These are phyloP conservation scores for Porites cylindrica DNA, from an alignment of 92 coral and sea anemone genomes.

Conservation along the genomic window DNA sequence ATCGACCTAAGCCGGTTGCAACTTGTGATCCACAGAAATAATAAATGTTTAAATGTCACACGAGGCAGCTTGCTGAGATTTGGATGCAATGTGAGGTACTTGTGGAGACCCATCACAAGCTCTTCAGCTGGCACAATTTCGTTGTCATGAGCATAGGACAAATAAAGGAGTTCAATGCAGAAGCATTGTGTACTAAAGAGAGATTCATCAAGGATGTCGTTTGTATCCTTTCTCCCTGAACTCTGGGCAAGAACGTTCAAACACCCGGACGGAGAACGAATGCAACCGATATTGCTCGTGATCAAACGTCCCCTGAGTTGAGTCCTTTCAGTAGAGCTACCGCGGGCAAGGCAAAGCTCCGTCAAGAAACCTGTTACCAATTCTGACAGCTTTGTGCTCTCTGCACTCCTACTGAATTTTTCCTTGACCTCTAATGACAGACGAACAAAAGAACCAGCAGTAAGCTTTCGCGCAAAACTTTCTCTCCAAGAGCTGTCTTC, in stretches of 20 bases:
- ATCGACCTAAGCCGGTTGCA: slow-evolving; percentile 21
- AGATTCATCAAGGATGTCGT: slow-evolving; percentile 63
- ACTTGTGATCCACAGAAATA: slow-evolving; percentile 59
- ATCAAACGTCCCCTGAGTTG: slow-evolving; percentile 23
- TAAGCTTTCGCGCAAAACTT: slow-evolving; percentile 80
- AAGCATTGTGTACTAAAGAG: slow-evolving; percentile 82
- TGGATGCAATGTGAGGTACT: slow-evolving; percentile 67
- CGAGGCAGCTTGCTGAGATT: slow-evolving; percentile 60
- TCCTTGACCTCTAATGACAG: slow-evolving; percentile 80
- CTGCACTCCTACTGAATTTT: slow-evolving; percentile 46
- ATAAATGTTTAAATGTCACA: slow-evolving; percentile 51
- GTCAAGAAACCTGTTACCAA: slow-evolving; percentile 63
- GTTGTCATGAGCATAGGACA: slow-evolving; percentile 72
- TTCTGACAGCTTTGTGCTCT: slow-evolving; percentile 37
- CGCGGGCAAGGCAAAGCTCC: slow-evolving; percentile 55
- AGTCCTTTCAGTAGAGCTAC: slow-evolving; percentile 25
- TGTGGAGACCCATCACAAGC: slow-evolving; percentile 68
- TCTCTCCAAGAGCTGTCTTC: slow-evolving; percentile 20
- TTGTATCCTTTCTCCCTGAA: slow-evolving; percentile 55
- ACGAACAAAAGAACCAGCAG: slow-evolving; percentile 79
- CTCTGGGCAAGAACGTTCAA: slow-evolving; percentile 71
- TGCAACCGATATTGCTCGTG: slow-evolving; percentile 13
- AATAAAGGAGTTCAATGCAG: slow-evolving; percentile 75
- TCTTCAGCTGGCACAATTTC: slow-evolving; percentile 64
- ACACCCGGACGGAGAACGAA: slow-evolving; percentile 53